Conservation (phyloP, 92 coral and sea anemone species). For the Micromussa lordhowensis region DNA sequence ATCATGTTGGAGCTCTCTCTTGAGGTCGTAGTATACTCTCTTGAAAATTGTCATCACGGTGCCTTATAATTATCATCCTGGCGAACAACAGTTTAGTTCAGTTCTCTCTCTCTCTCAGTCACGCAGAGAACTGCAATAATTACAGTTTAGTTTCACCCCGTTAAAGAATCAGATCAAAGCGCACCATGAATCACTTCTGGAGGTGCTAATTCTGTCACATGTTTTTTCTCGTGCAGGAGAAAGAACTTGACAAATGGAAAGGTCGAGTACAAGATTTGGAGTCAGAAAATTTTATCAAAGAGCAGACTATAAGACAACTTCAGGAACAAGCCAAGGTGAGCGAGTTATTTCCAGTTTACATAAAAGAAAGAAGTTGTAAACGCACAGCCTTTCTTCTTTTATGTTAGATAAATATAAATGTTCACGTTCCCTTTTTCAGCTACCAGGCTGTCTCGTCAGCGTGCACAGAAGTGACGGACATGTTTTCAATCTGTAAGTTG, state of each 20-base stretch:
- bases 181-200: no score
- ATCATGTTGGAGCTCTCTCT: no score
- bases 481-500: slow-evolving; percentile 12
- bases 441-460: slow-evolving; percentile 18
- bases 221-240: slow-evolving; percentile 37
- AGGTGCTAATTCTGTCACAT: neutral
- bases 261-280: slow-evolving; percentile 58
- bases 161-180: no score
- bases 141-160: no score
- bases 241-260: slow-evolving; percentile 64
- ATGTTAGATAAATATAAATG: neutral
- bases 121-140: no score
- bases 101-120: no score
- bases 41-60: no score
- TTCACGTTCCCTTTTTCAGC: slow-evolving; percentile 18
- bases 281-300: slow-evolving; percentile 45
- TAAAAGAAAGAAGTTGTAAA: no score
- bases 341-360: no score
- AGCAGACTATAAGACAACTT: slow-evolving; percentile 35
- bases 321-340: slow-evolving; percentile 33
- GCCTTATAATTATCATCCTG: no score
- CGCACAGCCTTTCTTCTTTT: neutral
- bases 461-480: neutral
- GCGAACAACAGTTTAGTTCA: no score
- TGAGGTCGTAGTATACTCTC: no score